Evolutionary conservation across 2,888 invertebrate species (phyloP).

Genomic region (Smittia aterrima): DNA sequence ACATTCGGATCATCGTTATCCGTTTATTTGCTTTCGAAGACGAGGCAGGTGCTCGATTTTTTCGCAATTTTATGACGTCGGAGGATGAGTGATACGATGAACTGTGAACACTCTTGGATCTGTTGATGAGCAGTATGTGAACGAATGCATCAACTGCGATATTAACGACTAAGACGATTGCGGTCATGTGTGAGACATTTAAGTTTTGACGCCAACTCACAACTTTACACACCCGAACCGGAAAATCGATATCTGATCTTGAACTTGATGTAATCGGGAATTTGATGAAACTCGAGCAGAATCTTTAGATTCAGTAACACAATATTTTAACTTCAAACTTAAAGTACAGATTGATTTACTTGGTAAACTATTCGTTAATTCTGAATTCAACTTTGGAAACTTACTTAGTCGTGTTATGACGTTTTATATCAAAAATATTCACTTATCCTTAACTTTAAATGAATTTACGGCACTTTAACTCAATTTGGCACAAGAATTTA

Average conservation of each 20-base stretch:
- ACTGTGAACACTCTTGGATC: no score
- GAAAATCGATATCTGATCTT: constrained; percentile 35
- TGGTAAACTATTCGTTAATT: background rate
- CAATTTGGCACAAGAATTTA: constrained; percentile 2
- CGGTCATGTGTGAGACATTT: background rate
- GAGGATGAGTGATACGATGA: no score
- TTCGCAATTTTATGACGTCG: no score
- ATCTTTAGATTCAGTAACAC: background rate
- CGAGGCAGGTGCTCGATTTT: background rate
- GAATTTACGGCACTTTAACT: background rate
- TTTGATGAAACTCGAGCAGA: background rate
- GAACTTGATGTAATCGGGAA: constrained; percentile 9
- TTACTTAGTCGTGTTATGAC: background rate
- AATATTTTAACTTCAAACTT: background rate
- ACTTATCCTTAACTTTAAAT: constrained; percentile 1
- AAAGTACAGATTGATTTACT: background rate
- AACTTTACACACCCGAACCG: background rate
- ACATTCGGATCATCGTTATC: background rate
- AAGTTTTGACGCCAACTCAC: constrained; percentile 13
- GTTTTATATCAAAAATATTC: background rate
- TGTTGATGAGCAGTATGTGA: no score
- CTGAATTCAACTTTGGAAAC: background rate
- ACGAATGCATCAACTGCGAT: background rate
- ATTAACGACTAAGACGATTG: background rate
- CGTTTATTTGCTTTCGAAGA: background rate